Evolutionary conservation across 2,888 invertebrate genomes (phyloP).

Genomic region (Biston stratarius): DNA sequence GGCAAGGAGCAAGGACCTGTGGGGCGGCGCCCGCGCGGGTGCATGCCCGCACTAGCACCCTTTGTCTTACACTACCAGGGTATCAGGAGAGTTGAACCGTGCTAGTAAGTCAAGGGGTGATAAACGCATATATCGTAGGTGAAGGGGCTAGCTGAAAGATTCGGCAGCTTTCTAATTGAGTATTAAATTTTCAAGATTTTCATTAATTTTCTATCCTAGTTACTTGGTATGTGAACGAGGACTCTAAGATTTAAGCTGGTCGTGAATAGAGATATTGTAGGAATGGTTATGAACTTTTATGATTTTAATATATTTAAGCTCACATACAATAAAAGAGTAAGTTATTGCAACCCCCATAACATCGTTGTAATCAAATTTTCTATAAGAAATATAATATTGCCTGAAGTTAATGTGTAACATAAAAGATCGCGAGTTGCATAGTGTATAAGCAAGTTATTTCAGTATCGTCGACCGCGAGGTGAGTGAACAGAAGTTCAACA

Average conservation of each 20-base stretch:
- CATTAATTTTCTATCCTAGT: too few species aligned
- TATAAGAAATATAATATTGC: background rate
- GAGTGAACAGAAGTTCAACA: slow-evolving; percentile 58
- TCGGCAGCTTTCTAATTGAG: too few species aligned
- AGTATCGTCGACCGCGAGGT: slow-evolving; percentile 65
- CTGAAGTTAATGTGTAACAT: slow-evolving; percentile 6
- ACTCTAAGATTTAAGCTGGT: background rate
- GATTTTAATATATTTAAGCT: background rate
- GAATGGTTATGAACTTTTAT: background rate
- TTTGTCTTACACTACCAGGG: slow-evolving; percentile 64
- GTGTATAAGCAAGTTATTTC: slow-evolving; percentile 28
- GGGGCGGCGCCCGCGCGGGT: slow-evolving; percentile 68
- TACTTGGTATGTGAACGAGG: background rate
- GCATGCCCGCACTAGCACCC: slow-evolving; percentile 70
- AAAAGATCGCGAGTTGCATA: slow-evolving; percentile 47
- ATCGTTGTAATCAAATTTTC: too few species aligned
- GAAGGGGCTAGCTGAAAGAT: background rate
- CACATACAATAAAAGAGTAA: background rate
- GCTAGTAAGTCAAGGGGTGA: slow-evolving; percentile 59
- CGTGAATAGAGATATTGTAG: background rate
- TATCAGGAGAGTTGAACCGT: slow-evolving; percentile 56
- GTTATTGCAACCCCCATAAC: background rate
- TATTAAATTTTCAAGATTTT: too few species aligned
- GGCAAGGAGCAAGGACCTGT: slow-evolving; percentile 70
- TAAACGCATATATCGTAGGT: slow-evolving; percentile 3